Evolutionary conservation across 1,140 invertebrate genomes (phyloP), one percentile per base, ranked within the genome.

Genomic region (Episyrphus balteatus): DNA sequence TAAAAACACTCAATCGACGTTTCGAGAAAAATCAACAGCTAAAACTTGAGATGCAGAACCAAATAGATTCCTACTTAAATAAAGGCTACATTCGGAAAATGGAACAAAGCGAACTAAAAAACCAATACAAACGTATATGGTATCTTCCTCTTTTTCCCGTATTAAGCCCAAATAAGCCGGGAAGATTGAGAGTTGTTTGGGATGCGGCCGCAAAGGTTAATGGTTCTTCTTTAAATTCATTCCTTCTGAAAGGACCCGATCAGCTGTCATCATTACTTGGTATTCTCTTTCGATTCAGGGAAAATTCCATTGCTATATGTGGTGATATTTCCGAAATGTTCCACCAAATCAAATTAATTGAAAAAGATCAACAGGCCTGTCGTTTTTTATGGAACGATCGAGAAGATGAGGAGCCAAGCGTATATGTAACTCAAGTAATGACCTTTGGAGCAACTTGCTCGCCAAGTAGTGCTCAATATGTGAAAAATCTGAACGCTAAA

Each of bases 261-360:
- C n/a, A n/a, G n/a, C n/a, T n/a, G n/a, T 56, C 21, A 34, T 45
- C 39, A 12, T 18, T 40, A 40, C 10, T 40, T n/a, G 12, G 9
- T 15, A 15, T 40, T 18, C 15, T 40, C 10, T 10, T 12, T 40
- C 10, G 10, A 9, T 12, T 40, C 15, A 12, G 10, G 39, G 8
- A 11, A 12, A 9, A 42, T 60, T 2, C n/a, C n/a, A n/a, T n/a
- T n/a, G 62, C 56, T 1, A 49, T 62, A 12, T 44, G 15, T 13
- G 51, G 48, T 8, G 56, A 64, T 45, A 66, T 68, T 2, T 12
- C 40, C 9, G 67, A 70, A 8, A 70, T 69, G 66, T 70, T 69
- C 21, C 34, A 68, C 0, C n/a, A n/a, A n/a, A n/a, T n/a, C n/a
- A n/a, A n/a, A n/a, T n/a, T n/a, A n/a, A n/a, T n/a, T n/a, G n/a